These are phyloP conservation scores for Eulithis prunata DNA, from an alignment of 2,888 invertebrate genomes.

Conservation along the genomic window DNA sequence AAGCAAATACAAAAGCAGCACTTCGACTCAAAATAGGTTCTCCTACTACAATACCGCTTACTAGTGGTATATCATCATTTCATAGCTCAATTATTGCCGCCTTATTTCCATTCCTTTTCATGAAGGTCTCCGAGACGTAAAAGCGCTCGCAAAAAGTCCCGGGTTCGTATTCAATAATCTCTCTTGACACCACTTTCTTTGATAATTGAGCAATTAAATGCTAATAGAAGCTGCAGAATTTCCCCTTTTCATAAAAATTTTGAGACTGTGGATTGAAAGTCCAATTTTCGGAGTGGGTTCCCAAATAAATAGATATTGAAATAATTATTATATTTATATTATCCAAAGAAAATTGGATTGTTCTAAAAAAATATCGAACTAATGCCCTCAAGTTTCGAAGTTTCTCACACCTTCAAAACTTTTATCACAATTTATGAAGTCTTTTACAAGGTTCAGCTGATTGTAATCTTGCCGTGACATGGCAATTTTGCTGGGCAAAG, in stretches of 20 bases:
- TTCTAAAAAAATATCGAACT: no score
- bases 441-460: slow-evolving; percentile 5
- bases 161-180: slow-evolving; percentile 17
- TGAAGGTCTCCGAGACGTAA: slow-evolving; percentile 21
- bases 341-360: no score
- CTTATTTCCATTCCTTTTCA: slow-evolving; percentile 29
- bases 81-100: slow-evolving; percentile 16
- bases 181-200: slow-evolving; percentile 26
- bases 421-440: neutral
- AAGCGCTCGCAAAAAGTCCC: slow-evolving; percentile 16
- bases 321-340: no score
- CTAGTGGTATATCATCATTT: slow-evolving; percentile 11
- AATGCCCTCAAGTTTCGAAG: no score
- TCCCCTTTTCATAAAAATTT: neutral
- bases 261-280: neutral
- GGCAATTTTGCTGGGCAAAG: slow-evolving; percentile 26
- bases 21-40: no score
- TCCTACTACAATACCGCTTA: no score
- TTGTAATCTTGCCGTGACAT: slow-evolving; percentile 29
- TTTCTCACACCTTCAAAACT: neutral
- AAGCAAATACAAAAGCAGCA: no score
- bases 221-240: slow-evolving; percentile 18
- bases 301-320: no score
- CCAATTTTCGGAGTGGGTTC: no score
- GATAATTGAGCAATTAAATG: slow-evolving; percentile 33